Evolutionary conservation across 2,113 vertebrate species (phyloP).

Genomic region (Eudyptes chrysolophus): DNA sequence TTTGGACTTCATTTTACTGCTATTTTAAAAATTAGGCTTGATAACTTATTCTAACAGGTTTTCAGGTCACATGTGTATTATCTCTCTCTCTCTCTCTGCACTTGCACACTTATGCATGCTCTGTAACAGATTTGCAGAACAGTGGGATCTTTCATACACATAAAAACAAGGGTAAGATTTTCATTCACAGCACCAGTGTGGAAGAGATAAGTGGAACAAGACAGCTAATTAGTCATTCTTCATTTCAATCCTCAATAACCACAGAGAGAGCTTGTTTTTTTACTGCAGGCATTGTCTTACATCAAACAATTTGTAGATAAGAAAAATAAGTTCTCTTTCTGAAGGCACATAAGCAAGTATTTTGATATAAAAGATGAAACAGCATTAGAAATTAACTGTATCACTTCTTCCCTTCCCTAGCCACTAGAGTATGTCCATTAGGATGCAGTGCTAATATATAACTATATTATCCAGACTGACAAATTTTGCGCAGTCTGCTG

Average conservation of each 20-base stretch:
- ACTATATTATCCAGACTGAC: neutral
- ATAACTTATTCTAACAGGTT: neutral
- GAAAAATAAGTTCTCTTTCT: constrained; percentile 36
- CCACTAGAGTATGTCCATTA: neutral
- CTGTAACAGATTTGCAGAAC: neutral
- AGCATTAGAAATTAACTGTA: constrained; percentile 33
- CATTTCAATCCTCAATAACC: neutral
- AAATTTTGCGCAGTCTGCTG: neutral
- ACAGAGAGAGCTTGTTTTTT: neutral
- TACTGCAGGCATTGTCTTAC: constrained; percentile 40
- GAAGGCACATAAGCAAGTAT: constrained; percentile 3
- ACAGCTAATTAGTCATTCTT: constrained; percentile 4
- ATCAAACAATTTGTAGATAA: constrained; percentile 49
- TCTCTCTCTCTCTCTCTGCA: neutral
- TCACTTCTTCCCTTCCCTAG: neutral
- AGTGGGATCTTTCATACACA: neutral
- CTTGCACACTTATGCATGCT: neutral
- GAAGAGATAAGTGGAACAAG: constrained; percentile 23
- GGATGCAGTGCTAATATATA: neutral
- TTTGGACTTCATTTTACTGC: neutral
- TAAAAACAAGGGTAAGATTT: neutral
- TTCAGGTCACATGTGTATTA: neutral
- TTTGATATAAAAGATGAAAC: constrained; percentile 49
- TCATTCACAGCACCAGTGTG: neutral
- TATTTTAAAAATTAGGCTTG: neutral